Conservation (phyloP, 2,113 vertebrate genomes). For the Tychaedon coryphoeus region DNA sequence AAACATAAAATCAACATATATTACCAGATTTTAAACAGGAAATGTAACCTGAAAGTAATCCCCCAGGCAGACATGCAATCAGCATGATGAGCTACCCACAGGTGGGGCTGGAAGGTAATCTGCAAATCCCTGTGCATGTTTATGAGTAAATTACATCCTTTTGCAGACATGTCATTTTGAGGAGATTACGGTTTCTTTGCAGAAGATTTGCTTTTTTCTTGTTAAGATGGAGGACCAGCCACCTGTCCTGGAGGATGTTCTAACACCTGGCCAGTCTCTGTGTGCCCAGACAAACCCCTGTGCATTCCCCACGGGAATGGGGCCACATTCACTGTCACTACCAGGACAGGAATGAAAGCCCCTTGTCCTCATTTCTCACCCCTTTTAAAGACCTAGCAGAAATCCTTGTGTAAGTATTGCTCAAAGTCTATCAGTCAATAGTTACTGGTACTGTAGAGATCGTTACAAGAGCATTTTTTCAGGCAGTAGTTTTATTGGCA, state of each 20-base stretch:
- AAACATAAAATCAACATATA: background rate
- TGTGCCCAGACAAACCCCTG: background rate
- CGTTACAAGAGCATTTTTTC: background rate
- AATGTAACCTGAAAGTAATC: background rate
- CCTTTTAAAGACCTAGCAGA: background rate
- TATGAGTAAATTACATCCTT: background rate
- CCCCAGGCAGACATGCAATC: background rate
- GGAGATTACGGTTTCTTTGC: background rate
- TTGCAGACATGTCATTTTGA: background rate
- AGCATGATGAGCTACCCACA: background rate
- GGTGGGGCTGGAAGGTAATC: background rate
- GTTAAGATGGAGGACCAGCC: background rate
- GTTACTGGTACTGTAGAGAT: background rate
- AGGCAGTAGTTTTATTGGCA: background rate
- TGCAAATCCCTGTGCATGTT: background rate
- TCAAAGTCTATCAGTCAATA: background rate
- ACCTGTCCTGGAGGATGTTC: background rate
- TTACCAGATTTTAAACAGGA: background rate
- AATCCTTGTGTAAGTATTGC: background rate
- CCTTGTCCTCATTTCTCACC: background rate
- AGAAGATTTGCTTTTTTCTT: background rate
- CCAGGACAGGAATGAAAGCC: background rate
- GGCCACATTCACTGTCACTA: background rate
- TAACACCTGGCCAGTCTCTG: background rate
- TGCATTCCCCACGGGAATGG: accelerated